Evolutionary conservation across 2,888 invertebrate species (phyloP), one percentile per base, ranked within the genome.

Genomic region (Phania funesta): DNA sequence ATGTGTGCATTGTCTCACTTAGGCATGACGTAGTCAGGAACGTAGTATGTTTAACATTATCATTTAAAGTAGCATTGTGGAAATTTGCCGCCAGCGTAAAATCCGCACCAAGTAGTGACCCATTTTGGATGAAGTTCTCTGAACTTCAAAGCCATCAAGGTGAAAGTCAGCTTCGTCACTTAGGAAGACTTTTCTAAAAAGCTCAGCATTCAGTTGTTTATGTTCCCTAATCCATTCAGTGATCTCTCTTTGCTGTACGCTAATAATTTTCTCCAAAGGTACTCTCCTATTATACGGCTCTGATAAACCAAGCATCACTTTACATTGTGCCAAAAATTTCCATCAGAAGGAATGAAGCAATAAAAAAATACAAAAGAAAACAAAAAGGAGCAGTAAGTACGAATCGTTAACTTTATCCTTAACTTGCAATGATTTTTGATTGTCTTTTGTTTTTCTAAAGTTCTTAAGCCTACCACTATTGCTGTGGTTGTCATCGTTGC

Each of bases 371-470:
- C 4, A 18, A 20, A 60, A 62, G 13, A 9, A 5, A 22, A 32
- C 46, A 35, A 32, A 52, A 62, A 41, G 41, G 3, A 41, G 22
- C 48, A 60, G 35, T 26, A 26, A 58, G 22, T 60, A 65, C 35
- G 56, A 70, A 76, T 60, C 65, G 50, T 71, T 67, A 76, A 76
- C 60, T 71, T 71, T 62, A 67, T 71, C 75, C 80, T 52, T 60
- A 60, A 76, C 44, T 60, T 76, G 22, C 32, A 16, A 68, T 50
- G 67, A 76, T 60, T 68, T 76, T 60, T 29, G 24, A 20, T 60
- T 50, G 58, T 24, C 20, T 58, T 46, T 8, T 32, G 16, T 35
- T 54, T 52, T 50, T 13, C 26, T 18, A n/a, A 50, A 41, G 11
- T 41, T 41, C 44, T 44, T 67, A 50, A 52, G 64, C 26, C 65